Base-by-base conservation (phyloP, 2,113 vertebrate species). In the Falcunculus frontatus region DNA sequence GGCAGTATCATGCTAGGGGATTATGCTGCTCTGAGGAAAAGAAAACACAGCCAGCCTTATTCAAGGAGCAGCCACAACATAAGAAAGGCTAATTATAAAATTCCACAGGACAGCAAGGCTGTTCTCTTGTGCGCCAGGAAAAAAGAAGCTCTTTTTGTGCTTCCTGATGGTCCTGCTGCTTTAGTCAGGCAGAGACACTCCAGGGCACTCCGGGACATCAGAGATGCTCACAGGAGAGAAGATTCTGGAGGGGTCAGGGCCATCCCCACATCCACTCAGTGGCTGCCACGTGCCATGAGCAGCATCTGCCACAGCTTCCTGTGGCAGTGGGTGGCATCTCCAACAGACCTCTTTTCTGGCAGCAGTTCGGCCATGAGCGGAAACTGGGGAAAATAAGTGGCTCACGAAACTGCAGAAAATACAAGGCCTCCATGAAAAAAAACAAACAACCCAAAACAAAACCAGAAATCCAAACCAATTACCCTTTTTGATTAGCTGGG, bases 11-110 rank as follows among this genome's bases (percentile, higher is more conserved):
- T 56, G 62, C 84, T 52, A 3, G 1, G 39, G 73, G 59, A 68
- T 93, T 37, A 13, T 0, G 0, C 90, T 42, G 92, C 67, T 85
- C 67, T 0, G 33, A 85, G 84, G 87, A 35, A 19, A 52, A 22
- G 87, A 37, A 89, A 84, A 87, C 93, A 96, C 77, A 86, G 70
- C 39, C 91, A 93, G 81, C 81, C 80, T 92, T 93, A 87, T 93
- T 87, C 60, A 17, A 62, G 77, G 69, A 78, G 26, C 81, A 95
- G 81, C 56, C 90, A 82, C 84, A 67, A 59, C 19, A 4, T 41
- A 59, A 84, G 42, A 83, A 92, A 91, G 55, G 90, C 74, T 81
- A 93, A 95, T 93, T 93, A 78, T 87, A 30, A 82, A 84, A 89
- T 94, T 93, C 93, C 87, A 82, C 87, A 55, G 84, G 84, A 35